Evolutionary conservation across 2,113 vertebrate species (phyloP).

Genomic region (Cephalopholis sonnerati): DNA sequence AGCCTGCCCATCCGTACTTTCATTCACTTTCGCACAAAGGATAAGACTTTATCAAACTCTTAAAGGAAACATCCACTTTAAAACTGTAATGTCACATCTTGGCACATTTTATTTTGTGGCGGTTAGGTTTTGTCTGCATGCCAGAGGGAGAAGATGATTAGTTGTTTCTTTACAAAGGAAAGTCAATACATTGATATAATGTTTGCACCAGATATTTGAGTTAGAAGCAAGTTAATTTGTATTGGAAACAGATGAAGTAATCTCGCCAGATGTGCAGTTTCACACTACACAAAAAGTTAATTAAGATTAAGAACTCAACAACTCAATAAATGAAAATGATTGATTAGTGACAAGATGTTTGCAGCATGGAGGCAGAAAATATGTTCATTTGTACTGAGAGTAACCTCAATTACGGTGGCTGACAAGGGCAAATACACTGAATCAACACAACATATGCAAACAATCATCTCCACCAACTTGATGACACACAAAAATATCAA

Average conservation of each 20-base stretch:
- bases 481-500: too few species aligned
- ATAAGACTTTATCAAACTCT: constrained; percentile 16
- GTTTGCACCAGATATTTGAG: too few species aligned
- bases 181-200: neutral
- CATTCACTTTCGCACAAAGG: constrained; percentile 29
- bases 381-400: neutral
- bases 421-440: too few species aligned
- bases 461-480: too few species aligned
- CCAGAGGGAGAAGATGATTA: neutral
- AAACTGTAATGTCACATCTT: neutral
- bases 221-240: neutral
- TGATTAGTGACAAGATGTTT: neutral
- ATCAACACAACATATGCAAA: neutral
- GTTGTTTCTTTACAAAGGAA: neutral
- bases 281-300: neutral
- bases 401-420: neutral
- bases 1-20: constrained; percentile 41
- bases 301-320: neutral
- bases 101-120: too few species aligned
- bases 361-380: neutral
- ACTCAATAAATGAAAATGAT: neutral
- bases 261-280: neutral
- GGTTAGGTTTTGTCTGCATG: neutral
- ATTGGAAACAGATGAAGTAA: neutral
- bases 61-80: constrained; percentile 16